Evolutionary conservation across 2,113 vertebrate genomes (phyloP).

Genomic region (Apaloderma vittatum): DNA sequence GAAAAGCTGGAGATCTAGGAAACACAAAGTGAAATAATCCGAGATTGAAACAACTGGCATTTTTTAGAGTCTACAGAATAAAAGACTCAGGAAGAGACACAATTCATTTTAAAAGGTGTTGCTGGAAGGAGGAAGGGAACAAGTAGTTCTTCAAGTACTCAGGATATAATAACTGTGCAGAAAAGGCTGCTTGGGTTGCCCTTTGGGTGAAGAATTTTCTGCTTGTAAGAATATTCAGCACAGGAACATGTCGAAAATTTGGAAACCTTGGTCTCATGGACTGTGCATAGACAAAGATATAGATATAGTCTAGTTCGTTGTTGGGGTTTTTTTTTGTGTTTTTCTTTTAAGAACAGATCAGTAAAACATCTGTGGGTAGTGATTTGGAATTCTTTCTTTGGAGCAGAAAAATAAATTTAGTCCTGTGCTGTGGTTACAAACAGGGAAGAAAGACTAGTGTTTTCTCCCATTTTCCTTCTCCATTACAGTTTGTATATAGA

Average conservation of each 20-base stretch:
- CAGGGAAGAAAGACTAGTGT: neutral
- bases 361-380: neutral
- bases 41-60: neutral
- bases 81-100: neutral
- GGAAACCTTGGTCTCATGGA: neutral
- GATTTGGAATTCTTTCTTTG: neutral
- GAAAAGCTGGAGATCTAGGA: neutral
- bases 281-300: neutral
- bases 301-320: neutral
- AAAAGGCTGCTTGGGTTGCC: neutral
- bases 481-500: neutral
- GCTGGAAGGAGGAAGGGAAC: neutral
- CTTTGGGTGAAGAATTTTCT: neutral
- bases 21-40: neutral
- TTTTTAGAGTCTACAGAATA: neutral
- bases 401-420: neutral
- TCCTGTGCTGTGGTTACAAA: neutral
- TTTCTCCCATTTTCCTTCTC: neutral
- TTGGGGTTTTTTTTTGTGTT: no score
- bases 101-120: neutral
- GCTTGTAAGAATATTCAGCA: neutral
- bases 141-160: neutral
- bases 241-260: neutral
- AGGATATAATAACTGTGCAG: neutral
- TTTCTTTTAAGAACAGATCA: neutral